Percentiles rank a stretch among this genome's conserved stretches.
phyloP scores from a whole-genome alignment of 2,113 vertebrate species.

The Crotalus horridus region DNA sequence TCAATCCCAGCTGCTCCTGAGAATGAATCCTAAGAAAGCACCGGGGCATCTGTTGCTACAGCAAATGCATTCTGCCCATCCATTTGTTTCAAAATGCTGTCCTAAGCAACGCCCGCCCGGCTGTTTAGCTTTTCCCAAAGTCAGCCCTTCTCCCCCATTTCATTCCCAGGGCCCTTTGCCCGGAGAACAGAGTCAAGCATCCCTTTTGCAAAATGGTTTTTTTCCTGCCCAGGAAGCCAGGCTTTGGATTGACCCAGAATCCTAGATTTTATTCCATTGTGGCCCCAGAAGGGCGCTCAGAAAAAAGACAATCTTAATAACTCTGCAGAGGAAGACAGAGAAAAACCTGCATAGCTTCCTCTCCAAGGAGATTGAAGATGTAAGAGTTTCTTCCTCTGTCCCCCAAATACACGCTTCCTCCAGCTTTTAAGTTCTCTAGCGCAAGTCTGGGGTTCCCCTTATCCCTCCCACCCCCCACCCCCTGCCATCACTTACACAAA shows the following conservation, averaged over 20 bases:
- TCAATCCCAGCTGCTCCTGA: neutral
- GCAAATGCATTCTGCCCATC: neutral
- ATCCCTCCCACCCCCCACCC: neutral
- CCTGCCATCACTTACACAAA: constrained; percentile 65
- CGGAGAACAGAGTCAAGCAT: neutral
- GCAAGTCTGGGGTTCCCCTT: constrained; percentile 47
- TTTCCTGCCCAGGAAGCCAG: neutral
- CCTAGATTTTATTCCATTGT: neutral
- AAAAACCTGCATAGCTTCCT: neutral
- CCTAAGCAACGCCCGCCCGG: no score
- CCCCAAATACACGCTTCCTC: neutral
- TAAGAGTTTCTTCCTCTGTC: neutral
- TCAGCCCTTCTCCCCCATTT: no score
- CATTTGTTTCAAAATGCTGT: neutral
- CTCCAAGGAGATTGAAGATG: constrained; percentile 3
- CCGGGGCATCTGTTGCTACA: neutral
- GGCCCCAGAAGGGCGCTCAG: neutral
- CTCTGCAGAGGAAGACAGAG: neutral
- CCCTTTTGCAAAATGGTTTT: neutral
- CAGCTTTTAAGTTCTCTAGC: constrained; percentile 11
- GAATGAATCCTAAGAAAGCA: neutral
- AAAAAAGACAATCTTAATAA: neutral
- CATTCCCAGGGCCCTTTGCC: neutral
- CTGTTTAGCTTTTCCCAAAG: neutral
- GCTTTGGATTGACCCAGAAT: neutral